Conservation (phyloP, 2,888 invertebrate species). For the Epiblema foenella region DNA sequence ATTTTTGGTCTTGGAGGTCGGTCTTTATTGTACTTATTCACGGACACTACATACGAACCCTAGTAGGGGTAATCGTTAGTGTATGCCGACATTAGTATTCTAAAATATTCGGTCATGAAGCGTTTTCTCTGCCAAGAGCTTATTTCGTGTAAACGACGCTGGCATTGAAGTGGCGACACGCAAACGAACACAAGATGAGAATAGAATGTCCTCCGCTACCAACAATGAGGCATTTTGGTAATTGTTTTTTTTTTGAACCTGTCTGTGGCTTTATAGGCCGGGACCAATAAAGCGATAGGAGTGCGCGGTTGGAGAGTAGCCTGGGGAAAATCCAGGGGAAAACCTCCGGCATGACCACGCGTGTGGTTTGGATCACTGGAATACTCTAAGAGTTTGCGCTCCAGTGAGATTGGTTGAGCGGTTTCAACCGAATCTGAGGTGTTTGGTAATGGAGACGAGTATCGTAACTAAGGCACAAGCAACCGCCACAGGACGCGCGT, state of each 20-base stretch:
- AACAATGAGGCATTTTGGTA: conserved; percentile 20
- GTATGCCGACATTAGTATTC: not conserved
- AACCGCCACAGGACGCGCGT: not conserved
- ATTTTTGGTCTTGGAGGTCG: not conserved
- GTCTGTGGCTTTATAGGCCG: no score
- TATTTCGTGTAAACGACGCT: not conserved
- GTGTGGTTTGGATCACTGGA: no score
- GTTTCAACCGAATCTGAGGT: no score
- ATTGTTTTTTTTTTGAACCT: no score
- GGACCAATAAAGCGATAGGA: no score
- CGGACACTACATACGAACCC: not conserved
- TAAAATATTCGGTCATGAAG: no score
- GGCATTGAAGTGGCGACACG: conserved; percentile 12
- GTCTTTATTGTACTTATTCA: not conserved
- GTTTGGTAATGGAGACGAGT: conserved; percentile 27
- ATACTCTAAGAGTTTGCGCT: no score
- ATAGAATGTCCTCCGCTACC: conserved; percentile 34
- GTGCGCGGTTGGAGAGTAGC: no score
- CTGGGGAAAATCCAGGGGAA: no score
- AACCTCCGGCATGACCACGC: no score
- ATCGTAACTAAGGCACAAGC: not conserved
- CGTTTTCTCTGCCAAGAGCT: conserved; percentile 12
- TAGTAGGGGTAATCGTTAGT: not conserved
- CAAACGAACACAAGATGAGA: conserved; percentile 21
- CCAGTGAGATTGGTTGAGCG: no score